A percentile compares a stretch with the other conserved stretches of the same genome.
These are phyloP conservation scores for Dendrolimus pini DNA, from an alignment of 2,888 invertebrate species.

Conservation along the genomic window DNA sequence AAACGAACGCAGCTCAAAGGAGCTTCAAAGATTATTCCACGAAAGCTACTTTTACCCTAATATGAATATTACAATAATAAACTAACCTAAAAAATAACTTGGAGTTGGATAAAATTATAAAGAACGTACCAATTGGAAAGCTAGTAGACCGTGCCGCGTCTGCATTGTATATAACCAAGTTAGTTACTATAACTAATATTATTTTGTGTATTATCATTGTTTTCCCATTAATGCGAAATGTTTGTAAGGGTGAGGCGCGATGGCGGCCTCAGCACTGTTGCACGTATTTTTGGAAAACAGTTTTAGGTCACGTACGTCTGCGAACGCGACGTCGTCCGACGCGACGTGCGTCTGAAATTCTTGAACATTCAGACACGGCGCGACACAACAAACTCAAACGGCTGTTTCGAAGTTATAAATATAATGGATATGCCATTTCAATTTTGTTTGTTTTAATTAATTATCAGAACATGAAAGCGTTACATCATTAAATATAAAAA, in stretches of 20 bases:
- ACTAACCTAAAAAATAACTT: no score
- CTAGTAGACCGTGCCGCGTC: conserved; percentile 26
- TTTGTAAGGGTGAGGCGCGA: conserved; percentile 37
- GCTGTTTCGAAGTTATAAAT: background rate
- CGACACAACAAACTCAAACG: conserved; percentile 2
- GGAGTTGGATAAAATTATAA: no score
- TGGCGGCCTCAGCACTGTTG: conserved; percentile 47
- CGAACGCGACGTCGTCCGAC: conserved; percentile 9
- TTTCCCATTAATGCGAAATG: conserved; percentile 22
- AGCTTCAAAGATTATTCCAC: no score
- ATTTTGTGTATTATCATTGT: conserved; percentile 24
- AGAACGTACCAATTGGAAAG: conserved; percentile 50
- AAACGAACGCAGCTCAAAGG: no score
- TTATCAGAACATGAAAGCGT: no score
- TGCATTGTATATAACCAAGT: conserved; percentile 9
- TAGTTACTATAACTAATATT: conserved; percentile 23
- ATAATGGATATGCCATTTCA: conserved; percentile 12
- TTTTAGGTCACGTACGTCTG: conserved; percentile 60
- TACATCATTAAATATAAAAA: no score
- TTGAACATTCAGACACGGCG: background rate
- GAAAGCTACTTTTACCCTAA: no score
- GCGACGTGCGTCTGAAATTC: background rate
- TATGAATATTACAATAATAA: no score
- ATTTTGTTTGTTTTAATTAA: conserved; percentile 15
- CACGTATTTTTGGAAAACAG: conserved; percentile 70